Evolutionary conservation across 2,113 vertebrate genomes (phyloP).

Genomic region (Cinclus cinclus): DNA sequence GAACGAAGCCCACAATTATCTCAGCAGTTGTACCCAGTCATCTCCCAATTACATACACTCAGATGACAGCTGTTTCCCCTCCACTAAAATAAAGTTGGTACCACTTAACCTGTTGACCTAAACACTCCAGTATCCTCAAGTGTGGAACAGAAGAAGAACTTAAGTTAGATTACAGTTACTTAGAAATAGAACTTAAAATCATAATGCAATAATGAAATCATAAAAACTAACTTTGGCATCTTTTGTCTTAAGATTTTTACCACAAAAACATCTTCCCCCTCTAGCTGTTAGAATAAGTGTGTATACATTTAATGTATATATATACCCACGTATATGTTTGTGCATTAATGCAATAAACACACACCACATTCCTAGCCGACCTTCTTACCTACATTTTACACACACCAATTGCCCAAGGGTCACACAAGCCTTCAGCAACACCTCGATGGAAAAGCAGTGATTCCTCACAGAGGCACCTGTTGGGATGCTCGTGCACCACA

Average conservation of each 20-base stretch:
- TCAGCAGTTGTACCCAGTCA: background rate
- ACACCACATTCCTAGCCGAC: background rate
- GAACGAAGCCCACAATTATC: slow-evolving; percentile 7
- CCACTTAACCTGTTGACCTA: background rate
- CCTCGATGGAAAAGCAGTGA: background rate
- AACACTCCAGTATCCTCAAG: background rate
- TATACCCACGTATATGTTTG: accelerated
- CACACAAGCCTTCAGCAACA: background rate
- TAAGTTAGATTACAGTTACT: background rate
- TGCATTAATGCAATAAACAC: background rate
- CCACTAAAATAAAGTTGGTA: background rate
- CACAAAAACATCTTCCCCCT: background rate
- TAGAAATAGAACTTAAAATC: background rate
- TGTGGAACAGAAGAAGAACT: background rate
- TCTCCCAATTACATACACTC: background rate
- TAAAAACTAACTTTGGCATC: background rate
- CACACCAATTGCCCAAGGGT: background rate
- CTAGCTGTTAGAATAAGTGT: background rate
- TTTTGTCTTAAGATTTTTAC: background rate
- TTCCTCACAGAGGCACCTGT: background rate
- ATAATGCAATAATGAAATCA: background rate
- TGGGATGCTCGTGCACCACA: background rate
- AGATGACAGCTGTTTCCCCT: background rate
- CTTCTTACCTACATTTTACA: background rate
- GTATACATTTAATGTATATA: accelerated